These are phyloP conservation scores for Hydropsyche tenuis DNA, from an alignment of 1,140 invertebrate genomes.

Conservation along the genomic window DNA sequence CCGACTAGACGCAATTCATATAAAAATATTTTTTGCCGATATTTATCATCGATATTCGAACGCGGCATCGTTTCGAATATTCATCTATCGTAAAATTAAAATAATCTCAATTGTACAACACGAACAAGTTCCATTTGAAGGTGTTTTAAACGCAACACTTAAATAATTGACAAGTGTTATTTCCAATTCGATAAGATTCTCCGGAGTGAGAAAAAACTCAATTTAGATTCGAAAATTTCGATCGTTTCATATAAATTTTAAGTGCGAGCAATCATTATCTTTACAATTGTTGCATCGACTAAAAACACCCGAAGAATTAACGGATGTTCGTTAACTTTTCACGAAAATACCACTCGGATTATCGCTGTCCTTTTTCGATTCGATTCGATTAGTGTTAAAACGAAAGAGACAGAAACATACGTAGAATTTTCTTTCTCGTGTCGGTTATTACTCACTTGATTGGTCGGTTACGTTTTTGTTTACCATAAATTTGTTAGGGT, in stretches of 20 bases:
- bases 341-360: not conserved
- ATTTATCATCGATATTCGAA: not conserved
- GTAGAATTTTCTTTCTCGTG: not conserved
- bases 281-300: constrained; percentile 9
- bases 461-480: constrained; percentile 33
- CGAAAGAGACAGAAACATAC: not conserved
- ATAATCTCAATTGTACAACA: no score
- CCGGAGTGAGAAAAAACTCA: no score
- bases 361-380: not conserved
- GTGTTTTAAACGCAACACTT: no score
- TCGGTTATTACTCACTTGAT: constrained; percentile 24
- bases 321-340: no score
- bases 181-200: no score
- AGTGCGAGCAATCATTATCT: constrained; percentile 7
- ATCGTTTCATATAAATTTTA: not conserved
- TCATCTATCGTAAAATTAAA: no score
- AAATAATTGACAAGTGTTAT: no score
- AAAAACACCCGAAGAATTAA: no score
- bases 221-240: no score
- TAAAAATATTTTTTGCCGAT: not conserved
- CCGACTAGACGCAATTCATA: not conserved
- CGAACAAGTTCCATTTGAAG: no score
- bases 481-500: constrained; percentile 36
- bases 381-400: not conserved
- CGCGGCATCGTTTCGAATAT: no score